These are phyloP conservation scores for Coluber constrictor DNA, from an alignment of 2,797 vertebrate genomes.

Conservation along the genomic window DNA sequence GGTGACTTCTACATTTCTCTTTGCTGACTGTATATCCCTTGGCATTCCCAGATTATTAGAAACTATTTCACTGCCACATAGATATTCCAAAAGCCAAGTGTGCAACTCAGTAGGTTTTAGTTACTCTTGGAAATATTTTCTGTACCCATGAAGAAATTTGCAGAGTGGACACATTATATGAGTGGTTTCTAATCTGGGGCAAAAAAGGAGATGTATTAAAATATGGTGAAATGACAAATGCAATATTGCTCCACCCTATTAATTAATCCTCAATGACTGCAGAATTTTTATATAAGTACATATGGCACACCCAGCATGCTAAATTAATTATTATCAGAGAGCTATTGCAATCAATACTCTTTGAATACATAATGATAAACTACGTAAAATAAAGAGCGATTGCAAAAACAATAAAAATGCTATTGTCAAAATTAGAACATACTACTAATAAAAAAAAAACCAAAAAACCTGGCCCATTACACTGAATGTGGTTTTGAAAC, in stretches of 20 bases:
- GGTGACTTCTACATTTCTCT: constrained; percentile 23
- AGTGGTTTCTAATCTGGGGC: constrained; percentile 18
- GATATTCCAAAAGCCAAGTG: constrained; percentile 19
- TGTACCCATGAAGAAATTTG: constrained; percentile 23
- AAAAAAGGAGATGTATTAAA: constrained; percentile 41
- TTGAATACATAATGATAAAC: constrained; percentile 77
- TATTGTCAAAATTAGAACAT: constrained; percentile 54
- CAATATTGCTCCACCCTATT: constrained; percentile 59
- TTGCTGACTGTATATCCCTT: background rate
- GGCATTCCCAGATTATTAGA: constrained; percentile 17
- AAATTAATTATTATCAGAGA: constrained; percentile 76
- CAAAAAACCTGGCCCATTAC: constrained; percentile 46
- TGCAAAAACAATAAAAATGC: constrained; percentile 65
- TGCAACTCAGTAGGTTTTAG: background rate
- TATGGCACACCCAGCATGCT: constrained; percentile 62
- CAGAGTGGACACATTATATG: constrained; percentile 30
- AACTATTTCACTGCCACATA: constrained; percentile 1
- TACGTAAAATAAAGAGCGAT: constrained; percentile 74
- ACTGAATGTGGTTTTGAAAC: constrained; percentile 39
- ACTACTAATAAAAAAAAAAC: constrained; percentile 55
- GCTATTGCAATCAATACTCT: constrained; percentile 71
- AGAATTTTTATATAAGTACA: constrained; percentile 62
- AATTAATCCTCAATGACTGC: constrained; percentile 72
- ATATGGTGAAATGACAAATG: constrained; percentile 57
- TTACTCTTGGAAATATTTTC: constrained; percentile 39